Base-by-base conservation (phyloP, 2,888 invertebrate genomes). In the Tetranychus truncatus region DNA sequence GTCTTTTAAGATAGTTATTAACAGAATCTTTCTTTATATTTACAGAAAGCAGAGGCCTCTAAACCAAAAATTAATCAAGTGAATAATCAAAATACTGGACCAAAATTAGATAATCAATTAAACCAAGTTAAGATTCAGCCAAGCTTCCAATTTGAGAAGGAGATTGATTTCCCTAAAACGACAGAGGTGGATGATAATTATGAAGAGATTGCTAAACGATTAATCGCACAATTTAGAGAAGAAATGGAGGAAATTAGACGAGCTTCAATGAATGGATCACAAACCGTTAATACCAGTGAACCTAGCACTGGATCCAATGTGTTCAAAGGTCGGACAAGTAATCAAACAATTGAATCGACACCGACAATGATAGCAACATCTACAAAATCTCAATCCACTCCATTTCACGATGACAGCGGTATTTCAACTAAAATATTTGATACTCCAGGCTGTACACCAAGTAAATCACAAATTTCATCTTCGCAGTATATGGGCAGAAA, bases 131-230 rank as follows among this genome's bases (percentile, higher is more conserved):
- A 69, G 24, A 69, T 11, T 7, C 69, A 69, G 20, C 69, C 20
- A 24, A 69, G 69, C 69, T 69, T 69, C 4, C 8, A 4, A 20
- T 69, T 69, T 69, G 69, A 69, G 20, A 69, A 69, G 11, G 69
- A 69, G 20, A 24, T 69, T 69, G 9, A 55, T 55, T 55, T 55
- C 15, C 9, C 55, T 15, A 55, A 55, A 55, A 55, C 69, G 2
- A 8, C 69, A 21, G 69, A 69, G 11, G 65, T 8, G 20, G 76
- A 76, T 11, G 76, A 76, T 71, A 76, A 69, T 74, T 76, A 73
- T 67, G 72, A 76, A 45, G 74, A 76, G 20, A 76, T 76, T 20
- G 73, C 76, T 46, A 34, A 67, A 46, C 66, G 74, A 24, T 45
- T 76, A 5, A 71, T 76, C n/a, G 46, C 72, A n/a, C 45, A 76